Evolutionary conservation across 2,888 invertebrate genomes (phyloP), one percentile per base, ranked within the genome.

Genomic region (Calliscelio sp.): DNA sequence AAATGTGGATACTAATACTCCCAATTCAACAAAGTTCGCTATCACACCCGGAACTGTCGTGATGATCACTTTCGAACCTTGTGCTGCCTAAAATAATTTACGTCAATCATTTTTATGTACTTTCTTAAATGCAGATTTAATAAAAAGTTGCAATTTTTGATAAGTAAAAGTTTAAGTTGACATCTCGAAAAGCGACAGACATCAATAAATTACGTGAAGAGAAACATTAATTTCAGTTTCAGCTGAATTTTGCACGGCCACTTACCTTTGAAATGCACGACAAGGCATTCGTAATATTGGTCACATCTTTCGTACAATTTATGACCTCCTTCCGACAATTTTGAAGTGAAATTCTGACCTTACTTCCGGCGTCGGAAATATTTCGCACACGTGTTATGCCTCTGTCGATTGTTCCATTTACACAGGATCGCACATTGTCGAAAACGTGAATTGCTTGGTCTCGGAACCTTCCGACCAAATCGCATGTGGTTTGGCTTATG

Each of bases 281-380:
- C n/a, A 81, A 20, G 0, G 61, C 68, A 28, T 0, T 1, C 10
- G 53, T n/a, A 25, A 75, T 4, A 46, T 71, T 63, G 20, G 28
- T 24, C 16, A 35, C 49, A 38, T 68, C 11, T 44, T 35, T 49
- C 41, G 22, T 28, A 24, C 84, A 84, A 46, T 18, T 22, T 35
- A 84, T 75, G 20, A 59, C 24, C 5, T 61, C 10, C n/a, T 84
- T 81, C 28, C 81, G 25, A 18, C 8, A 32, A 51, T 57, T 41
- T 61, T 81, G 80, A 46, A 84, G 81, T 1, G 35, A 10, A 14
- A 20, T 41, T 55, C 71, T 16, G 28, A 73, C 38, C 2, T 70
- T 35, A 61, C n/a, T 79, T 71, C 71, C 84, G 14, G 71, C 55
- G 14, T 80, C 20, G 10, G 81, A 84, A 53, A 84, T 77, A 18